phyloP scores from a whole-genome alignment of 2,888 invertebrate species.

The Cactoblastis cactorum region DNA sequence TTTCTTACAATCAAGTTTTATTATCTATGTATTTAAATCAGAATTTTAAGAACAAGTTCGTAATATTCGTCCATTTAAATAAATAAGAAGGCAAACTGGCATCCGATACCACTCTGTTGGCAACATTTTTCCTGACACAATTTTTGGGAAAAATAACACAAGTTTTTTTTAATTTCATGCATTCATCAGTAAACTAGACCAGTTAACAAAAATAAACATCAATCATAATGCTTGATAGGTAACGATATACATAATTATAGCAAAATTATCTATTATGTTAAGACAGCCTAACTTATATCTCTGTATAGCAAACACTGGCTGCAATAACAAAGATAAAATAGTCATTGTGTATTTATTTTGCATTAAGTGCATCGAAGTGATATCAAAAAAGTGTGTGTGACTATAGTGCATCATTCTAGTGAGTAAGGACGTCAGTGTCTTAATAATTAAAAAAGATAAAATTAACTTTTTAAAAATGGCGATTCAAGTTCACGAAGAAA shows the following conservation, averaged over 20 bases:
- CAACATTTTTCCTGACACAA: too few species aligned
- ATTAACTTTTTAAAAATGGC: constrained; percentile 15
- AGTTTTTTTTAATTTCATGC: too few species aligned
- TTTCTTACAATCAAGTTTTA: too few species aligned
- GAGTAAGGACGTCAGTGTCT: constrained; percentile 1
- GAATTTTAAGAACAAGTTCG: too few species aligned
- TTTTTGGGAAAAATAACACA: too few species aligned
- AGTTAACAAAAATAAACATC: too few species aligned
- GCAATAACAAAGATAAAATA: constrained; percentile 10
- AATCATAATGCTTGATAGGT: too few species aligned
- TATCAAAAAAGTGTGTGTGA: constrained; percentile 3
- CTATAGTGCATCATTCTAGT: neutral
- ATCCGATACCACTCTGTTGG: too few species aligned
- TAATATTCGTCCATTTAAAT: too few species aligned
- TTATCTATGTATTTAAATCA: too few species aligned
- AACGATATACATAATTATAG: neutral
- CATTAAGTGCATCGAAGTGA: neutral
- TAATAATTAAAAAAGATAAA: neutral
- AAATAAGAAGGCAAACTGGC: too few species aligned
- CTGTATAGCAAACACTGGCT: neutral
- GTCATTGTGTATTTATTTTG: neutral
- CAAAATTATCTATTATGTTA: neutral
- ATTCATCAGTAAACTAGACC: too few species aligned
- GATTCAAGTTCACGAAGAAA: constrained; percentile 18
- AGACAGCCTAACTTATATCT: neutral